Evolutionary conservation across 2,797 vertebrate genomes (phyloP).

Genomic region (Gallinago nigripennis): DNA sequence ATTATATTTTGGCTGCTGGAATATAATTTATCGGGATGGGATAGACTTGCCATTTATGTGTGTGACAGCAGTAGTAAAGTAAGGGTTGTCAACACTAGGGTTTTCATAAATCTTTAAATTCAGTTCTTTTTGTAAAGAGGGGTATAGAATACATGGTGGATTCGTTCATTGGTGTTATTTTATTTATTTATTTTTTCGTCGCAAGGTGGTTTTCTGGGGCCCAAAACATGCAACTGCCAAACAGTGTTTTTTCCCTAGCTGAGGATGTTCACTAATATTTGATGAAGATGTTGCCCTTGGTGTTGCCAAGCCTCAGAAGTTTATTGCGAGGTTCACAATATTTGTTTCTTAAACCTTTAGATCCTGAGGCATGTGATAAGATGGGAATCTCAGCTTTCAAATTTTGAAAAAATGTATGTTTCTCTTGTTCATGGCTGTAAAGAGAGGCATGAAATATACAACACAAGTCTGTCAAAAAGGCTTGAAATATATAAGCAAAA

Average conservation of each 20-base stretch:
- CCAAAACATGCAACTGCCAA: neutral
- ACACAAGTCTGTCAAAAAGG: neutral
- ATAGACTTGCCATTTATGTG: neutral
- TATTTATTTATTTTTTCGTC: neutral
- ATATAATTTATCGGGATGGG: neutral
- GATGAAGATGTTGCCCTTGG: conserved; percentile 33
- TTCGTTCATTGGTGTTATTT: neutral
- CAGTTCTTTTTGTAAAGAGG: neutral
- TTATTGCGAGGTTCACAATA: neutral
- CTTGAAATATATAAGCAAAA: neutral
- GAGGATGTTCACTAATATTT: conserved; percentile 24
- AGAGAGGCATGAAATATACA: neutral
- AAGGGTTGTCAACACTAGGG: neutral
- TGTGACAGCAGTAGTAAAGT: neutral
- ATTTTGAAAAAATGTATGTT: neutral
- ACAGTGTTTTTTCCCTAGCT: neutral
- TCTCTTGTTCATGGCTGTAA: neutral
- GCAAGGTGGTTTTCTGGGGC: neutral
- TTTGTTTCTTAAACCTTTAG: conserved; percentile 45
- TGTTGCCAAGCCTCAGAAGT: neutral
- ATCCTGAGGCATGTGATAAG: conserved; percentile 24
- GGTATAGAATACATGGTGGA: neutral
- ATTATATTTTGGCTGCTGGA: neutral
- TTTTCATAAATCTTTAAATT: neutral
- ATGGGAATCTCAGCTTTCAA: neutral